These are phyloP conservation scores for Pachymerium ferrugineum DNA, from an alignment of 2,888 invertebrate genomes.

Conservation along the genomic window DNA sequence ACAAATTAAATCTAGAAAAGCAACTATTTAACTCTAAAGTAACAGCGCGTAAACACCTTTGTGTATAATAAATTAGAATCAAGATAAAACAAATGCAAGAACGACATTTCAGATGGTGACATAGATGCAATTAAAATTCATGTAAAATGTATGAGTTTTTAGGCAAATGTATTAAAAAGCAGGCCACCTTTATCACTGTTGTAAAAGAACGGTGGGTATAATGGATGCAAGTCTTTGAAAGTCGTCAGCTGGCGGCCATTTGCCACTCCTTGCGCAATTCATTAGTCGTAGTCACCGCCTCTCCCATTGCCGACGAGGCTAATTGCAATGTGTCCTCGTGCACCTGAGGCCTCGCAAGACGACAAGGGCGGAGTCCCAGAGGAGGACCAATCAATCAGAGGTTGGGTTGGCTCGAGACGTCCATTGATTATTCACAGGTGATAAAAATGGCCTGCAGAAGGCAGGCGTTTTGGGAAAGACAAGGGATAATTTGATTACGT, in stretches of 20 bases:
- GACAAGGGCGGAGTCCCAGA: not conserved
- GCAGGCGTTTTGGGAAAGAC: not conserved
- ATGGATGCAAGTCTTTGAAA: not conserved
- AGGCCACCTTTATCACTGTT: not conserved
- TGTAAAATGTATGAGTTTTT: not conserved
- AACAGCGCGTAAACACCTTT: no score
- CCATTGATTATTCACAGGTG: not conserved
- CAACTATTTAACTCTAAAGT: no score
- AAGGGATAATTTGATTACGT: not conserved
- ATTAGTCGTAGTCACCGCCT: not conserved
- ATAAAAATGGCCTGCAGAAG: not conserved
- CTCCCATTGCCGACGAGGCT: not conserved
- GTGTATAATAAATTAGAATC: no score
- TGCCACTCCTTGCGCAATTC: not conserved
- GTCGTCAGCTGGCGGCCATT: not conserved
- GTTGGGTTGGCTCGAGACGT: not conserved
- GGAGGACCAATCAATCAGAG: not conserved
- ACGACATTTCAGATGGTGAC: not conserved
- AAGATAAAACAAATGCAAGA: not conserved
- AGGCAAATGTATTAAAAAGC: not conserved
- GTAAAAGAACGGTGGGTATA: not conserved
- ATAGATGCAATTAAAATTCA: not conserved
- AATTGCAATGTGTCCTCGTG: not conserved
- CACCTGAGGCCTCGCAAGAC: not conserved
- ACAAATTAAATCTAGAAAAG: no score